Evolutionary conservation across 2,888 invertebrate species (phyloP).

Genomic region (Cheilosia urbana): DNA sequence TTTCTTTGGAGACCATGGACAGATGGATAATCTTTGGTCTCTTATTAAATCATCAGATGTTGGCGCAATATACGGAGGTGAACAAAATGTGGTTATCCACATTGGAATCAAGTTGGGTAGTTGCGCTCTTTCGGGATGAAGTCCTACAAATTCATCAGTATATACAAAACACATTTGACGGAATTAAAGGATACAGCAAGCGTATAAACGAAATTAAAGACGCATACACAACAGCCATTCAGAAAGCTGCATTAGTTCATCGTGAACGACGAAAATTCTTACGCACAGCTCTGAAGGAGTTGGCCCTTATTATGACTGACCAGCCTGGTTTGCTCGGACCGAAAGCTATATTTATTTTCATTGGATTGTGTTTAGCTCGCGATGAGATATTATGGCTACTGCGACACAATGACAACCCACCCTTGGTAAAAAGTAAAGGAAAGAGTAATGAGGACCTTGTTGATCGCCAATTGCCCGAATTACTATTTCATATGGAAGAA

Average conservation of each 20-base stretch:
- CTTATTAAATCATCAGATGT: slow-evolving; percentile 93
- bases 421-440: slow-evolving; percentile 92
- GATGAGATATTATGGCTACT: slow-evolving; percentile 99
- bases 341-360: slow-evolving; percentile 97
- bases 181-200: slow-evolving; percentile 96
- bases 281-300: slow-evolving; percentile 96
- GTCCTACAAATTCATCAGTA: slow-evolving; percentile 97
- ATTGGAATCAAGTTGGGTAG: slow-evolving; percentile 96
- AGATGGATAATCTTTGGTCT: slow-evolving; percentile 98
- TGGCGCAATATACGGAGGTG: slow-evolving; percentile 91
- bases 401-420: slow-evolving; percentile 98
- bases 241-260: slow-evolving; percentile 95
- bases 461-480: slow-evolving; percentile 97
- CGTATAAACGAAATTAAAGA: slow-evolving; percentile 98
- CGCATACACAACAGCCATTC: slow-evolving; percentile 94
- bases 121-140: slow-evolving; percentile 98
- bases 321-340: slow-evolving; percentile 98
- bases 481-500: slow-evolving; percentile 99
- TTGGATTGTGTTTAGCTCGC: slow-evolving; percentile 96
- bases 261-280: slow-evolving; percentile 98
- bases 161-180: slow-evolving; percentile 96
- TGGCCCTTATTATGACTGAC: slow-evolving; percentile 97
- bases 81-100: slow-evolving; percentile 96
- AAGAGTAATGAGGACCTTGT: slow-evolving; percentile 94
- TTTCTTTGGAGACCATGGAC: slow-evolving; percentile 97